Conservation (phyloP, 2,797 vertebrate species). For the Chaetodon trifasciatus region DNA sequence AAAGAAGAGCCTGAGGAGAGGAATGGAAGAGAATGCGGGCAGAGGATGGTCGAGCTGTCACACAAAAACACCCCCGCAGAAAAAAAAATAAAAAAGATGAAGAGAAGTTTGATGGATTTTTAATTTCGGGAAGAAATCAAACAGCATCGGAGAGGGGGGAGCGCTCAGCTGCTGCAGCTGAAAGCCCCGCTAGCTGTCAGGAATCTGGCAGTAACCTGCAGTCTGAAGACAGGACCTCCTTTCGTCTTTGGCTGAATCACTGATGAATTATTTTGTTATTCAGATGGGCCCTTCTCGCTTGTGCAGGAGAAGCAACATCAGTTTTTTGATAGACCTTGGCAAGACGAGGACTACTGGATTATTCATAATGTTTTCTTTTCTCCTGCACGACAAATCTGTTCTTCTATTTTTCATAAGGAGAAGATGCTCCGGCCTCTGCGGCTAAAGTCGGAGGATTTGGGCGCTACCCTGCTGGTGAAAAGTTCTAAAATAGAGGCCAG, state of each 20-base stretch:
- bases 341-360: constrained; percentile 69
- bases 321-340: constrained; percentile 64
- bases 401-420: constrained; percentile 66
- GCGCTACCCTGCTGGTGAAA: constrained; percentile 35
- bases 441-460: constrained; percentile 31
- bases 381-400: constrained; percentile 60
- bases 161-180: constrained; percentile 46
- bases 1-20: constrained; percentile 44
- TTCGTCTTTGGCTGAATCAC: constrained; percentile 69
- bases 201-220: constrained; percentile 65
- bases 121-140: constrained; percentile 68
- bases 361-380: constrained; percentile 75
- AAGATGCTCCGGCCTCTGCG: constrained; percentile 37
- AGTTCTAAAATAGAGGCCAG: constrained; percentile 65
- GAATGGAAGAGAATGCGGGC: constrained; percentile 23
- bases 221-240: constrained; percentile 69
- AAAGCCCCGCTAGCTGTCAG: constrained; percentile 68
- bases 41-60: constrained; percentile 22
- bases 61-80: constrained; percentile 32
- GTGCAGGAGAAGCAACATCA: constrained; percentile 50
- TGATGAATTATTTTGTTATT: constrained; percentile 74
- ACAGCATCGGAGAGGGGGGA: constrained; percentile 36
- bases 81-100: neutral
- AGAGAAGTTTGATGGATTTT: constrained; percentile 60
- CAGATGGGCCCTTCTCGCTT: constrained; percentile 60